Percentiles rank a stretch among this genome's conserved stretches.
Evolutionary conservation across 1,140 invertebrate genomes (phyloP).

Genomic region (Liolophura sinensis): DNA sequence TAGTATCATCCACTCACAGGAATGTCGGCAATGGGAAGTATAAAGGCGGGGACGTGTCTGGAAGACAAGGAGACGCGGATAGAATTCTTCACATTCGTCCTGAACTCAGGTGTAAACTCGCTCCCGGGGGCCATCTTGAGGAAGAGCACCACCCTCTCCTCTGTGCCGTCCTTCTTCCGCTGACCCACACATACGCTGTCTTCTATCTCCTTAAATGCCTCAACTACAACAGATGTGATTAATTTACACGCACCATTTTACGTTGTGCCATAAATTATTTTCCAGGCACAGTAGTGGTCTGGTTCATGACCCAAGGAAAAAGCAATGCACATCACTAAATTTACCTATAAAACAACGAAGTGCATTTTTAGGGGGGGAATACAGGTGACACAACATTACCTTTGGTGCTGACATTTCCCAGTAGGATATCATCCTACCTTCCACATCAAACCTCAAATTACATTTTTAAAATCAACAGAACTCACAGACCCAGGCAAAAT

Average conservation of each 20-base stretch:
- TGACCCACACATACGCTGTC: constrained; percentile 66
- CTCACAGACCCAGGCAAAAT: too few species aligned
- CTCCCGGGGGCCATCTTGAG: constrained; percentile 60
- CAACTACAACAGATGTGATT: constrained; percentile 53
- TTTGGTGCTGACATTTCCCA: too few species aligned
- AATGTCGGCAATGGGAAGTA: constrained; percentile 62
- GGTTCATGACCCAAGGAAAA: too few species aligned
- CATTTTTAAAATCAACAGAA: too few species aligned
- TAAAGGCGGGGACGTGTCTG: constrained; percentile 63
- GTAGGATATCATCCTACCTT: too few species aligned
- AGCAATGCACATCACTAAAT: too few species aligned
- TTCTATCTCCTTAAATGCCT: constrained; percentile 61
- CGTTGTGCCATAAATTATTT: not conserved
- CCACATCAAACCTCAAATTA: too few species aligned
- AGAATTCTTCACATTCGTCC: constrained; percentile 49
- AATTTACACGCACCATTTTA: constrained; percentile 1
- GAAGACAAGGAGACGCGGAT: constrained; percentile 61
- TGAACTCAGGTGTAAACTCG: constrained; percentile 55
- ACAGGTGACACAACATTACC: too few species aligned
- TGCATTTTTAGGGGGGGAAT: too few species aligned
- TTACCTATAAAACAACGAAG: too few species aligned
- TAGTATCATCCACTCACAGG: constrained; percentile 54
- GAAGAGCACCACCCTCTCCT: constrained; percentile 66
- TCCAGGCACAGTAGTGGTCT: too few species aligned
- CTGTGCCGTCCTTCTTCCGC: constrained; percentile 49